A percentile compares a stretch with the other conserved stretches of the same genome.
These are phyloP conservation scores for Riparia riparia DNA, from an alignment of 2,113 vertebrate genomes.

Conservation along the genomic window DNA sequence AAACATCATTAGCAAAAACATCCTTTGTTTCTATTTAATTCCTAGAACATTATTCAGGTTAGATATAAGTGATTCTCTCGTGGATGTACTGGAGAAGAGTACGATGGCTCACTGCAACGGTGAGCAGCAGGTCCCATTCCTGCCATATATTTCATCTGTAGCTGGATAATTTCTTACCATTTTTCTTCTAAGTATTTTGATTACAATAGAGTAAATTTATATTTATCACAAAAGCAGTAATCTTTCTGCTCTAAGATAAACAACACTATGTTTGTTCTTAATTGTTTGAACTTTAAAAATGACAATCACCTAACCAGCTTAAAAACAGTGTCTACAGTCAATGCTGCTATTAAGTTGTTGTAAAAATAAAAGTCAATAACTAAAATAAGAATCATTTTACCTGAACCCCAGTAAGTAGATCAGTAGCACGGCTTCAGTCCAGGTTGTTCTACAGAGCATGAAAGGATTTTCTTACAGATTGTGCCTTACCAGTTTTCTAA, in stretches of 20 bases:
- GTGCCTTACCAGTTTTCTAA: not conserved
- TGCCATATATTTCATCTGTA: not conserved
- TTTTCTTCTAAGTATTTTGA: not conserved
- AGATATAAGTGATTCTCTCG: not conserved
- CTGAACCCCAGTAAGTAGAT: not conserved
- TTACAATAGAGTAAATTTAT: not conserved
- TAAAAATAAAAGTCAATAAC: not conserved
- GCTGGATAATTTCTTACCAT: not conserved
- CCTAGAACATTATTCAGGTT: not conserved
- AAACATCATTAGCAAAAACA: not conserved
- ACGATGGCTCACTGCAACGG: not conserved
- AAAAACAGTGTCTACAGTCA: not conserved
- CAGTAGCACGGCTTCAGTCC: not conserved
- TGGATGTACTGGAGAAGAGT: not conserved
- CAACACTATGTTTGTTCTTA: not conserved
- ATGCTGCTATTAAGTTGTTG: not conserved
- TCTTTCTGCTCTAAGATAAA: not conserved
- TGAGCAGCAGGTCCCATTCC: not conserved
- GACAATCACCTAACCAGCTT: not conserved
- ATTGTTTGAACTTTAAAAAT: not conserved
- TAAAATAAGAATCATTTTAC: slow-evolving; percentile 12
- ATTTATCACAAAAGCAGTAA: not conserved
- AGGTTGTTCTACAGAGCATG: not conserved
- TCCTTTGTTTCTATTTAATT: not conserved
- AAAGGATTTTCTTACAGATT: not conserved